Percentiles rank a stretch among this genome's conserved stretches.
Evolutionary conservation across 2,888 invertebrate species (phyloP).

Genomic region (Gerris lacustris): DNA sequence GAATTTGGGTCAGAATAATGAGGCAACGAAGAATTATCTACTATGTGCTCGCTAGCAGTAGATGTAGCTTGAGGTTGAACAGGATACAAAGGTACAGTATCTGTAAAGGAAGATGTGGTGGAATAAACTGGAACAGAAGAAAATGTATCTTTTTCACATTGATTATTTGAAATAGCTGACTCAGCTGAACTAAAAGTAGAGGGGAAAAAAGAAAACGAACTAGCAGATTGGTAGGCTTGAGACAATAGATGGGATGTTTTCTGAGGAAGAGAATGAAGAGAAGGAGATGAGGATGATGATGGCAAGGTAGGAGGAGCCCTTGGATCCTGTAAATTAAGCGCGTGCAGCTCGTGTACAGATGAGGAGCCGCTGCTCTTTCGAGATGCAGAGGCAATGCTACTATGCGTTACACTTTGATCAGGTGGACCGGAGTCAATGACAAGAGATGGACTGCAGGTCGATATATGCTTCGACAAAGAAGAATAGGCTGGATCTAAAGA

Average conservation of each 20-base stretch:
- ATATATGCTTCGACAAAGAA: background rate
- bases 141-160: background rate
- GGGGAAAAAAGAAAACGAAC: background rate
- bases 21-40: constrained; percentile 12
- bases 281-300: background rate
- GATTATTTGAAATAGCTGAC: background rate
- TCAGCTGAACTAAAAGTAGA: background rate
- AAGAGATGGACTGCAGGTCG: background rate
- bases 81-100: constrained; percentile 16
- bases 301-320: background rate
- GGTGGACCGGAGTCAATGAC: background rate
- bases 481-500: background rate
- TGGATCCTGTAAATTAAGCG: background rate
- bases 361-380: background rate
- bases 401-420: background rate
- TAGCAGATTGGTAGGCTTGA: background rate
- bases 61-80: constrained; percentile 17
- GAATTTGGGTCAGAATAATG: constrained; percentile 16
- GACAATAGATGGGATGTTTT: background rate
- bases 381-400: background rate
- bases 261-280: background rate
- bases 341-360: background rate
- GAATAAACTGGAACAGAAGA: background rate
- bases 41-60: background rate
- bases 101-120: background rate